Evolutionary conservation across 2,797 vertebrate genomes (phyloP), one percentile per base, ranked within the genome.

Genomic region (Echeneis naucrates): DNA sequence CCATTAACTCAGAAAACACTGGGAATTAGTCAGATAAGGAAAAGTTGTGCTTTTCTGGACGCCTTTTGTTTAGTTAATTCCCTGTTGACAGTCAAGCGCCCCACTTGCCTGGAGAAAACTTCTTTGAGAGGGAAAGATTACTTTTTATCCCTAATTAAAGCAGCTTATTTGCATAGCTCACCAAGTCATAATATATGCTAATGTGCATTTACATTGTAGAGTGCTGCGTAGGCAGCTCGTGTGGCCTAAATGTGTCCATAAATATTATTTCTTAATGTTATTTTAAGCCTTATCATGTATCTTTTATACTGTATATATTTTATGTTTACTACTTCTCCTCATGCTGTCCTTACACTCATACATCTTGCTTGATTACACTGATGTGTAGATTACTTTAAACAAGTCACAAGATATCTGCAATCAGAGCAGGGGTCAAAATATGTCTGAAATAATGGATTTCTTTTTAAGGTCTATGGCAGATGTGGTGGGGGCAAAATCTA

Each of bases 131-230:
- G 80, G 44, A 83, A 92, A 94, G 92, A 94, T 94, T 92, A 94
- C 87, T 86, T 90, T 91, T 92, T 91, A 90, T 91, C 92, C 90
- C 93, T 94, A 95, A 95, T 95, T 95, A 94, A 94, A 86, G 90
- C 87, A 90, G 83, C 88, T 92, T 78, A 92, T 95, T 94, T 94
- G 92, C 93, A 94, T 94, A 93, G 89, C 90, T 88, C 91, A 86
- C 88, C 88, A 93, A 92, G 92, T 95, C 92, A 94, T 94, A 94
- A 94, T 94, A 92, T 93, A 95, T 94, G 94, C 85, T 94, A 95
- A 95, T 95, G 87, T 94, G 67, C 81, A 92, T 94, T 94, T 94
- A 92, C 86, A 89, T 92, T 88, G 72, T 88, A 83, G 83, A 91
- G 83, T 88, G 88, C 90, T 86, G 87, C 59, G 67, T 84, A 74